phyloP scores from a whole-genome alignment of 2,797 vertebrate genomes.

The Cottoperca gobio region DNA sequence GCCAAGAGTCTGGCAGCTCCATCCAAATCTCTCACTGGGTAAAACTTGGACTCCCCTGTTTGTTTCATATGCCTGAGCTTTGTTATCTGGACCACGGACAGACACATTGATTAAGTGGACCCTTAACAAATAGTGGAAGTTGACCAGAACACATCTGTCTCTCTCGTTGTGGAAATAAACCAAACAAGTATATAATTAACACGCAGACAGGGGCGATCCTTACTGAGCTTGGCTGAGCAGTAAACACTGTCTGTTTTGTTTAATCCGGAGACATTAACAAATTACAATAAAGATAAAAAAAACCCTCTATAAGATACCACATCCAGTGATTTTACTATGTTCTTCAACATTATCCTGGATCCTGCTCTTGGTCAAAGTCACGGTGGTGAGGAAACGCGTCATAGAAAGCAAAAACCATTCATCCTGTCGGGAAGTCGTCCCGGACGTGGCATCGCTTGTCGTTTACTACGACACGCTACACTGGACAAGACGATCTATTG shows the following conservation, averaged over 20 bases:
- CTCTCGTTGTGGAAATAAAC: slow-evolving; percentile 60
- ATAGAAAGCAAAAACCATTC: too few relatives aligned
- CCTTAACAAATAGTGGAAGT: slow-evolving; percentile 41
- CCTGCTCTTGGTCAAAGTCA: too few relatives aligned
- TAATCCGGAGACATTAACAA: slow-evolving; percentile 34
- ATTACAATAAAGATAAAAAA: slow-evolving; percentile 5
- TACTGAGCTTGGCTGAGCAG: slow-evolving; percentile 15
- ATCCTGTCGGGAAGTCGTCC: too few relatives aligned
- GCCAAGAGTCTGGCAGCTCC: slow-evolving; percentile 34
- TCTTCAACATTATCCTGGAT: neutral
- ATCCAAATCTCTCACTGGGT: slow-evolving; percentile 37
- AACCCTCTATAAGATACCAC: slow-evolving; percentile 11
- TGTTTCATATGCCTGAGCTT: slow-evolving; percentile 48
- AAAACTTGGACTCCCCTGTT: slow-evolving; percentile 33
- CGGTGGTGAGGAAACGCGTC: too few relatives aligned
- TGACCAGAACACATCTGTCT: slow-evolving; percentile 66
- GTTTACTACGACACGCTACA: too few relatives aligned
- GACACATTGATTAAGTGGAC: slow-evolving; percentile 56
- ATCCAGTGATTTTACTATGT: slow-evolving; percentile 5
- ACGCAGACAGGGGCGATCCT: slow-evolving; percentile 17
- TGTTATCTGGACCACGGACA: slow-evolving; percentile 50
- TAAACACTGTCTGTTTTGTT: slow-evolving; percentile 52
- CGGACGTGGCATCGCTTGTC: too few relatives aligned
- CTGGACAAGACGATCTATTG: too few relatives aligned
- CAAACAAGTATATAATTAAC: slow-evolving; percentile 52